A percentile compares a stretch with the other conserved stretches of the same genome.
Evolutionary conservation across 2,888 invertebrate genomes (phyloP).

Genomic region (Lasioglossum vierecki): DNA sequence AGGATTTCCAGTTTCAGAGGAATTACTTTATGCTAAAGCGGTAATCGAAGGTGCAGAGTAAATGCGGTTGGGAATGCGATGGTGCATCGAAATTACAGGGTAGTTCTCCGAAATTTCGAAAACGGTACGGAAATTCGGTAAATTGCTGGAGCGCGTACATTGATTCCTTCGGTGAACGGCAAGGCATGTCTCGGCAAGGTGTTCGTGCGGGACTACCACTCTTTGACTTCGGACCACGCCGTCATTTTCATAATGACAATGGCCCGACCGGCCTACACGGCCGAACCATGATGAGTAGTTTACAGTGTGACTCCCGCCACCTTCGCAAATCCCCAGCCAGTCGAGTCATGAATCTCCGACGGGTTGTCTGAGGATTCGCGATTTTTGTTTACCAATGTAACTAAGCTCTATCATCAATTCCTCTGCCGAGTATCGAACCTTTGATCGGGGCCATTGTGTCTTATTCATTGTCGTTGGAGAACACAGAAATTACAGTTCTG

Average conservation of each 20-base stretch:
- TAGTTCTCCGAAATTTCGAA: not conserved
- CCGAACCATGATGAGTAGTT: slow-evolving; percentile 74
- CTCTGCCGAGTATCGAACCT: not conserved
- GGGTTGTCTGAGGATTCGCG: slow-evolving; percentile 18
- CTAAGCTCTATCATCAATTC: not conserved
- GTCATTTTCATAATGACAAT: slow-evolving; percentile 77
- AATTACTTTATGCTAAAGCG: not conserved
- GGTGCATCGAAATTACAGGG: not conserved
- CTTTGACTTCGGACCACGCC: slow-evolving; percentile 65
- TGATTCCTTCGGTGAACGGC: slow-evolving; percentile 11
- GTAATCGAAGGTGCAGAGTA: not conserved
- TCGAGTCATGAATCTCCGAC: slow-evolving; percentile 47
- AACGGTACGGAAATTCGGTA: not conserved
- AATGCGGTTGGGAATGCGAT: not conserved
- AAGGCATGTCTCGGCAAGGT: slow-evolving; percentile 46
- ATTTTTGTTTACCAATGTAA: slow-evolving; percentile 18
- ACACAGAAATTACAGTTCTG: not conserved
- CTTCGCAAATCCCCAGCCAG: slow-evolving; percentile 71
- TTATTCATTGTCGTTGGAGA: not conserved
- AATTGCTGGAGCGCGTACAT: slow-evolving; percentile 20
- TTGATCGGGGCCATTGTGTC: not conserved
- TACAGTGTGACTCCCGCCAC: slow-evolving; percentile 69
- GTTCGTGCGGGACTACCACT: slow-evolving; percentile 62
- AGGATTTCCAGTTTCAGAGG: not conserved
- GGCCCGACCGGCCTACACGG: slow-evolving; percentile 66